These are phyloP conservation scores for Orgyia antiqua DNA, from an alignment of 2,888 invertebrate species.

Conservation along the genomic window DNA sequence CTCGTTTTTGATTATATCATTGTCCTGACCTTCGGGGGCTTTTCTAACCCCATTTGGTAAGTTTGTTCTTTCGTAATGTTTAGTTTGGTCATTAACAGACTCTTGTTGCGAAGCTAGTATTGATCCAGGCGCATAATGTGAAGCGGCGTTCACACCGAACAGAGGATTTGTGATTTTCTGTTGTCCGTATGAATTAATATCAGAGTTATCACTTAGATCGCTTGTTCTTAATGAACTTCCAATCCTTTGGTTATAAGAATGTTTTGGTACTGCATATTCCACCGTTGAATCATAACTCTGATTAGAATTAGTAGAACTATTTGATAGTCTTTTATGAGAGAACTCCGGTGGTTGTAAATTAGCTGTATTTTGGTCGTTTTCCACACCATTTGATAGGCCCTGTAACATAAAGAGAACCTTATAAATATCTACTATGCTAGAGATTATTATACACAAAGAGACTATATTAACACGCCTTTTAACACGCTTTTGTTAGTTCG, in stretches of 20 bases:
- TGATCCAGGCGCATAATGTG: constrained; percentile 63
- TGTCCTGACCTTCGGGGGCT: constrained; percentile 90
- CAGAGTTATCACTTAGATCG: constrained; percentile 46
- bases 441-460: too few relatives aligned
- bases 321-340: constrained; percentile 63
- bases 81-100: constrained; percentile 38
- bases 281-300: constrained; percentile 68
- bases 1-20: constrained; percentile 81
- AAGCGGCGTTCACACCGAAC: constrained; percentile 70
- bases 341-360: constrained; percentile 53
- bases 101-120: constrained; percentile 31
- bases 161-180: constrained; percentile 64
- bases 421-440: too few relatives aligned
- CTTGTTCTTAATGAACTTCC: constrained; percentile 33
- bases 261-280: constrained; percentile 63
- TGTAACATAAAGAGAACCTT: constrained; percentile 40
- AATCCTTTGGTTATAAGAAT: constrained; percentile 48
- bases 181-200: constrained; percentile 38
- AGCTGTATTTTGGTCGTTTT: constrained; percentile 66
- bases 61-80: constrained; percentile 48
- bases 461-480: too few relatives aligned
- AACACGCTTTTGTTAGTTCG: too few relatives aligned
- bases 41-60: constrained; percentile 77
- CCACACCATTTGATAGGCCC: constrained; percentile 71
- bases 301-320: constrained; percentile 65